Conservation (phyloP, 2,113 vertebrate species). For the Catharus fuscescens region DNA sequence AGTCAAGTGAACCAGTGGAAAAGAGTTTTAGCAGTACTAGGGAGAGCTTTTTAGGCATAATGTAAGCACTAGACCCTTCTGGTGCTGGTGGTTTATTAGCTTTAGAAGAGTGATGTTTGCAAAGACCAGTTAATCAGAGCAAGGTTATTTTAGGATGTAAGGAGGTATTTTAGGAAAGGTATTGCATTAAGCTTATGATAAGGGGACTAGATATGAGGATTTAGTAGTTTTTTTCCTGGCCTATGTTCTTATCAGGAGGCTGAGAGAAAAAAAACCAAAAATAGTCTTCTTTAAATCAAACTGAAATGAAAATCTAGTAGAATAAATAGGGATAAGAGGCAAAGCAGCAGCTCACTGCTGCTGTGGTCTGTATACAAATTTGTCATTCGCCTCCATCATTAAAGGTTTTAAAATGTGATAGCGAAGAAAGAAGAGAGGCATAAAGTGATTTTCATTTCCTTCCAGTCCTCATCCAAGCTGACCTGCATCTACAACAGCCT, state of each 20-base stretch:
- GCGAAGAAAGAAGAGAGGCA: not conserved
- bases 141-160: not conserved
- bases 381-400: not conserved
- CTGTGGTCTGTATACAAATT: not conserved
- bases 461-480: not conserved
- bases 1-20: not conserved
- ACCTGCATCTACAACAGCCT: not conserved
- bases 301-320: not conserved
- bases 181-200: not conserved
- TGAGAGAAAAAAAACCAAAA: not conserved
- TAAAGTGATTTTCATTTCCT: not conserved
- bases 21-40: not conserved
- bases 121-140: not conserved
- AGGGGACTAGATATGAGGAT: not conserved
- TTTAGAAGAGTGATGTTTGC: not conserved
- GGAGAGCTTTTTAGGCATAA: not conserved
- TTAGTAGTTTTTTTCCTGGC: not conserved
- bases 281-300: not conserved
- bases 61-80: not conserved
- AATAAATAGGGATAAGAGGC: not conserved
- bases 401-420: not conserved
- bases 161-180: not conserved
- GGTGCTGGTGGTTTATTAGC: not conserved
- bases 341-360: not conserved
- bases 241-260: not conserved